Conservation (phyloP, 2,888 invertebrate genomes). For the Priocnemis perturbator region DNA sequence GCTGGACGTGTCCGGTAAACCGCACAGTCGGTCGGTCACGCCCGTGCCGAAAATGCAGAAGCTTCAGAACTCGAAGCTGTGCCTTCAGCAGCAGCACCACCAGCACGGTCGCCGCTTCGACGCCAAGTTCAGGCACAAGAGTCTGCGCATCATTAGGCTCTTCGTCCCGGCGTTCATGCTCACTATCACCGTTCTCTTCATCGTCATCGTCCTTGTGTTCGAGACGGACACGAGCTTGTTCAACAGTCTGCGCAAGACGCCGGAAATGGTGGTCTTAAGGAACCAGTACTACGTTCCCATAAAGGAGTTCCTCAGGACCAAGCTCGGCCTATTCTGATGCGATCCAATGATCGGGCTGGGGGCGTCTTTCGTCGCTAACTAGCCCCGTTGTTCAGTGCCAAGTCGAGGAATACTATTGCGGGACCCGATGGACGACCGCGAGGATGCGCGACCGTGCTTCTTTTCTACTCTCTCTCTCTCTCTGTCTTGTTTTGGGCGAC, state of each 20-base stretch:
- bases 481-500: not conserved
- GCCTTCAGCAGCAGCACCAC: slow-evolving; percentile 43
- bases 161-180: slow-evolving; percentile 88
- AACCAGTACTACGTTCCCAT: slow-evolving; percentile 90
- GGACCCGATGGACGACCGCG: slow-evolving; percentile 20
- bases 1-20: slow-evolving; percentile 74
- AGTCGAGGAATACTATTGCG: slow-evolving; percentile 42
- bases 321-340: slow-evolving; percentile 81
- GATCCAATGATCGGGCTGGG: slow-evolving; percentile 41
- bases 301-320: slow-evolving; percentile 84
- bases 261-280: slow-evolving; percentile 85
- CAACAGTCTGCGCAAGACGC: slow-evolving; percentile 82
- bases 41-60: slow-evolving; percentile 73
- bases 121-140: slow-evolving; percentile 60
- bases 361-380: slow-evolving; percentile 47
- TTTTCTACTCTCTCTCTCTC: slow-evolving; percentile 1
- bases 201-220: slow-evolving; percentile 84
- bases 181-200: slow-evolving; percentile 82
- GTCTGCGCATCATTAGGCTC: slow-evolving; percentile 79
- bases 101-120: slow-evolving; percentile 45
- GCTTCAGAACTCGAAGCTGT: slow-evolving; percentile 70
- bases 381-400: slow-evolving; percentile 59
- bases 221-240: slow-evolving; percentile 87
- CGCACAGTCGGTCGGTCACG: slow-evolving; percentile 67
- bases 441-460: slow-evolving; percentile 26